Base-by-base conservation (phyloP, 2,113 vertebrate species). In the Limanda limanda region DNA sequence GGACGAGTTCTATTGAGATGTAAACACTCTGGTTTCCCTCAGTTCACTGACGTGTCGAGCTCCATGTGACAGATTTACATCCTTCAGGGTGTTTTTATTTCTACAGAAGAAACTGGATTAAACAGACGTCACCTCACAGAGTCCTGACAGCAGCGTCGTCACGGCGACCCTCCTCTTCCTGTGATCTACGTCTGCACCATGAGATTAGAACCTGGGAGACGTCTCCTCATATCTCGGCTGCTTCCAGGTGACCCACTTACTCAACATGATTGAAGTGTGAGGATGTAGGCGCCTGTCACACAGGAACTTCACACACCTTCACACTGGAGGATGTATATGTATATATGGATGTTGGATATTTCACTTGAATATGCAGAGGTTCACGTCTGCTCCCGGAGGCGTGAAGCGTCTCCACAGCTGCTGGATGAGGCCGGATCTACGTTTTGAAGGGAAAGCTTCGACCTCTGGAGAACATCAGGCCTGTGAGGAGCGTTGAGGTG, bases 181-280 rank as follows among this genome's bases (percentile, higher is more conserved):
- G 5, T 68, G 54, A 59, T 71, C 17, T 3, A 42, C 55, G 62
- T 18, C 24, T 63, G 73, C 40, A 35, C 21, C 62, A 20, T 57
- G 68, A 59, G 70, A 70, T 65, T 40, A 74, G 18, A 52, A n/a
- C n/a, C 31, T 27, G 58, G 69, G 42, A 54, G 20, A 59, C 11
- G 72, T 65, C 65, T 60, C 60, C 4, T 68, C 59, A 20, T 12
- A 37, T 74, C 24, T 25, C 5, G 0, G 14, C 61, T 31, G 47
- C 71, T 62, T 68, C 48, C 56, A 61, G 71, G 51, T 63, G 72
- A 76, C 73, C 76, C 77, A 79, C 76, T 79, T 79, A 27, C 15
- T 65, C 35, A 4, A 13, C 37, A 9, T 25, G 25, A 54, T 37
- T 78, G 65, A 69, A 74, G 54, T 31, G 31, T 51, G 2, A 2